Evolutionary conservation across 2,888 invertebrate species (phyloP).

Genomic region (Rotaria sp.): DNA sequence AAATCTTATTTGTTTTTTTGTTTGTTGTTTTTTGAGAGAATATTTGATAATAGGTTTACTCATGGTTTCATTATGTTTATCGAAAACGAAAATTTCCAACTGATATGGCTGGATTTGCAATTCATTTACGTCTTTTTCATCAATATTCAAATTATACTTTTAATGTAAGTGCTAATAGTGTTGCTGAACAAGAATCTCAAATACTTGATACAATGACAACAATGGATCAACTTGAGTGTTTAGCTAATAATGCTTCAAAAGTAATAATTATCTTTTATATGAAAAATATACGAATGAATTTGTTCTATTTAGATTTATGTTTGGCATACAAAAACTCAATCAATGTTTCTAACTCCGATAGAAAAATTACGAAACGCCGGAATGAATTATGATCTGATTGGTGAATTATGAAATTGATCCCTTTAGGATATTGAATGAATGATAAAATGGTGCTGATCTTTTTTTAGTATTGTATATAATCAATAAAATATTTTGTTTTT

Average conservation of each 20-base stretch:
- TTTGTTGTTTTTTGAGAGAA: too few relatives aligned
- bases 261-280: background rate
- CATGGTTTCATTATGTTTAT: slow-evolving; percentile 33
- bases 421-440: too few relatives aligned
- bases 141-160: background rate
- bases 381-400: background rate
- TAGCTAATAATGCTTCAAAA: slow-evolving; percentile 33
- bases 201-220: slow-evolving; percentile 56
- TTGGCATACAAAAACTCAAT: slow-evolving; percentile 36
- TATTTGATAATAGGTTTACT: background rate
- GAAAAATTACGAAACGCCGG: background rate
- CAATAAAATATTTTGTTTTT: too few relatives aligned
- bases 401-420: background rate
- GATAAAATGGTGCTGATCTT: too few relatives aligned
- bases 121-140: slow-evolving; percentile 48
- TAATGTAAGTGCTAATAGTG: background rate
- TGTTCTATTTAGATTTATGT: slow-evolving; percentile 32
- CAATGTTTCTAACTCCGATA: background rate
- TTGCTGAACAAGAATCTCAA: slow-evolving; percentile 41
- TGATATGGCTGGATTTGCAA: slow-evolving; percentile 39
- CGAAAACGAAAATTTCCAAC: slow-evolving; percentile 38
- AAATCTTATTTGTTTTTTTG: background rate
- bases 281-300: too few relatives aligned
- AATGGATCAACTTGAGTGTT: slow-evolving; percentile 29
- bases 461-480: too few relatives aligned